Percentiles rank a stretch among this genome's conserved stretches.
phyloP scores from a whole-genome alignment of 2,888 invertebrate genomes.

The Bhutanitis thaidina region DNA sequence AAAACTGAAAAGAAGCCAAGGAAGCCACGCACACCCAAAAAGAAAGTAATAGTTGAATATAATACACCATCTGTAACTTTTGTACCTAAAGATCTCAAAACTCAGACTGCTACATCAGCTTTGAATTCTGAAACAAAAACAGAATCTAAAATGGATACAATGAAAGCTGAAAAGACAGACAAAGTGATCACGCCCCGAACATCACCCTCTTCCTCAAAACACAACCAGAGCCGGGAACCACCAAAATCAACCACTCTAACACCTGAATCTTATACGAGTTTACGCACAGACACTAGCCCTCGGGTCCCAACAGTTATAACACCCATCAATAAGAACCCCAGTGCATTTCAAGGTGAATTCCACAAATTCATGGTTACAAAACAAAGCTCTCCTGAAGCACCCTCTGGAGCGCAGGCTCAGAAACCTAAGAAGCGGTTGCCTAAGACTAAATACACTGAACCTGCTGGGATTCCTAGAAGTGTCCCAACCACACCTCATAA shows the following conservation, averaged over 20 bases:
- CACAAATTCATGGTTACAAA: constrained; percentile 56
- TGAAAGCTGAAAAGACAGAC: background rate
- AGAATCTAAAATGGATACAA: constrained; percentile 28
- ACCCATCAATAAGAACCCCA: constrained; percentile 62
- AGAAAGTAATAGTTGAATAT: constrained; percentile 30
- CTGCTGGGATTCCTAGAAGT: constrained; percentile 22
- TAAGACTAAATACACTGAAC: constrained; percentile 31
- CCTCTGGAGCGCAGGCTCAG: background rate
- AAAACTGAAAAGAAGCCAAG: constrained; percentile 53
- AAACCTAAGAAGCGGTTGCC: constrained; percentile 22
- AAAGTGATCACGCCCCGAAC: background rate
- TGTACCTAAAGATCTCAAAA: background rate
- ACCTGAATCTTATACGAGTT: constrained; percentile 29
- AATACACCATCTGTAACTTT: constrained; percentile 5
- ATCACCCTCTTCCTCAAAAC: constrained; percentile 20
- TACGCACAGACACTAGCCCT: constrained; percentile 33
- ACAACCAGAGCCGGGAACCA: constrained; percentile 12
- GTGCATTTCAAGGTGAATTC: constrained; percentile 66
- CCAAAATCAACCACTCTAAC: constrained; percentile 13
- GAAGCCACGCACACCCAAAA: constrained; percentile 56
- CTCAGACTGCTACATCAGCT: background rate
- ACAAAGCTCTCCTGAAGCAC: constrained; percentile 9
- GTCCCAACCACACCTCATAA: background rate
- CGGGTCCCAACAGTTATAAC: constrained; percentile 45
- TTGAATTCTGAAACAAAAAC: constrained; percentile 24